Evolutionary conservation across 2,797 vertebrate species (phyloP), one percentile per base, ranked within the genome.

Genomic region (Pseudomugil tenellus): DNA sequence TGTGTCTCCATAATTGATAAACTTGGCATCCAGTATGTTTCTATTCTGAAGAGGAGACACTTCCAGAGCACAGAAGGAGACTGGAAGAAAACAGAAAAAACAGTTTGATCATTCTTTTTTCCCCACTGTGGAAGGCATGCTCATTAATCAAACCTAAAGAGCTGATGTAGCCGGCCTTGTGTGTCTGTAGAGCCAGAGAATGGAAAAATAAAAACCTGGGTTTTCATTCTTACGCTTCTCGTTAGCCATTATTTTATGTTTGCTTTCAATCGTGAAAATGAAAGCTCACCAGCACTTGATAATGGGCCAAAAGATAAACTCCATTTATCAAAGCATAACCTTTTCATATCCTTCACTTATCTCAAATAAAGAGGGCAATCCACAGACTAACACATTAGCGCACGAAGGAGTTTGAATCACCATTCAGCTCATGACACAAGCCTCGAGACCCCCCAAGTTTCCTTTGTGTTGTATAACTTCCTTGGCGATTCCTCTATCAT

Each of bases 71-170:
- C 72, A 78, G 83, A 57, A 63, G 65, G 77, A 74, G 91, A 93
- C 94, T 90, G 87, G 72, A 84, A 51, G 39, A 63, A 87, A 92
- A 91, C 81, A 84, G 83, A 93, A 92, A 92, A 89, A 95, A 92
- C 72, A 74, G 83, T 87, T 93, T 89, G 86, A 93, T 92, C 76
- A 90, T 88, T 89, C 82, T 88, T 90, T 81, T 76, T 67, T 63
- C 83, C n/a, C 85, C 74, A 85, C 89, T 59, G 32, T 68, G 67
- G 85, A 72, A 74, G 77, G 91, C 83, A 82, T 72, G 79, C 81
- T 91, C 93, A 94, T 95, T 74, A 77, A 93, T 95, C 93, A 95
- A 78, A 80, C 73, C 86, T 90, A 92, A 95, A 91, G 72, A 82
- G 81, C 72, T 88, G 79, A 92, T 67, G 84, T 54, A 61, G 64